Conservation (phyloP, 2,113 vertebrate species). For the Phoenicopterus ruber region DNA sequence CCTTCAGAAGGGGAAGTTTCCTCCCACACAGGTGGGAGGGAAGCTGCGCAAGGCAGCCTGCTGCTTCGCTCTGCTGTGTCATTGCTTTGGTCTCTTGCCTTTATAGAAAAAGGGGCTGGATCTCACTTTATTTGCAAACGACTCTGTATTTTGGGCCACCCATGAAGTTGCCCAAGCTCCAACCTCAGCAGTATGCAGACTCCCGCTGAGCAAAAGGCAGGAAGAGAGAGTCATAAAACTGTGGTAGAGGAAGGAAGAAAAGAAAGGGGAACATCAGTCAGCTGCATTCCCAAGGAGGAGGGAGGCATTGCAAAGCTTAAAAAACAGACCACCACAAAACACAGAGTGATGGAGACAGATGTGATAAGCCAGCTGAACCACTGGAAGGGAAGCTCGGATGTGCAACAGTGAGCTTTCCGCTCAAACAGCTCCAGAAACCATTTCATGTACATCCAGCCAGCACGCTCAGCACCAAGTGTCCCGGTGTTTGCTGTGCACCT, state of each 20-base stretch:
- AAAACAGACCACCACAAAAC: background rate
- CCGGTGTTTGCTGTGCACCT: background rate
- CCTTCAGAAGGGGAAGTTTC: background rate
- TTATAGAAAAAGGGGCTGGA: background rate
- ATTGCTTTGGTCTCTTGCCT: conserved; percentile 8
- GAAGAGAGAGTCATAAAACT: conserved; percentile 41
- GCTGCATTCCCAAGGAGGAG: background rate
- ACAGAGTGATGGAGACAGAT: background rate
- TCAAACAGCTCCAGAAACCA: background rate
- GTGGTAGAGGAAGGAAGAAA: background rate
- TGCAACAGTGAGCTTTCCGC: background rate
- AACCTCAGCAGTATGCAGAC: background rate
- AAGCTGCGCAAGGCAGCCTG: background rate
- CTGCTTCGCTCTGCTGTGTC: background rate
- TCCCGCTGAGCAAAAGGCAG: conserved; percentile 18
- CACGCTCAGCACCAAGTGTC: accelerated
- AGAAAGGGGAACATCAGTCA: background rate
- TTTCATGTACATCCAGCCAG: background rate
- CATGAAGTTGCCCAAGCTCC: conserved; percentile 17
- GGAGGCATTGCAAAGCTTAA: background rate
- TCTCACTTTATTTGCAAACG: background rate
- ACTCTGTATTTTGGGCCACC: conserved; percentile 31
- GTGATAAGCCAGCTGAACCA: background rate
- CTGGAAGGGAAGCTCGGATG: background rate
- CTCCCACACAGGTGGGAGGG: background rate